These are phyloP conservation scores for Nerophis ophidion DNA, from an alignment of 2,113 vertebrate genomes.

Conservation along the genomic window DNA sequence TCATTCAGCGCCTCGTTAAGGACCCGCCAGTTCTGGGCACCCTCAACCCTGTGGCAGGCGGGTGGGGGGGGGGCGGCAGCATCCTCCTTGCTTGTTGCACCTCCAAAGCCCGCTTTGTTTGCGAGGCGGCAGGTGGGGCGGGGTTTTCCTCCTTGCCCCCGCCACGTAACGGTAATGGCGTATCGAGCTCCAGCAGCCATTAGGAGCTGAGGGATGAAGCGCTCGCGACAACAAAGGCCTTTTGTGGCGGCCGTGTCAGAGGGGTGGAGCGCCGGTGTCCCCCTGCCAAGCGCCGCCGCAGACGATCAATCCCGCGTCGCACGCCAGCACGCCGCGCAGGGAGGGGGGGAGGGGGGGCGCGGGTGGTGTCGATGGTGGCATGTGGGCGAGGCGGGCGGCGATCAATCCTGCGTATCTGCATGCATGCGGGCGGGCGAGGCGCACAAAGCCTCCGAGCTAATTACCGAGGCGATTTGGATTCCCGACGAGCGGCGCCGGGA, in stretches of 20 bases:
- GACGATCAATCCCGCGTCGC: constrained; percentile 49
- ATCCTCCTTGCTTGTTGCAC: constrained; percentile 29
- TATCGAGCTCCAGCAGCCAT: constrained; percentile 62
- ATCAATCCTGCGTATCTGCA: constrained; percentile 59
- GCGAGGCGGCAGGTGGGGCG: constrained; percentile 42
- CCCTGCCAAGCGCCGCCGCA: constrained; percentile 42
- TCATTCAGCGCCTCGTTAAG: constrained; percentile 61
- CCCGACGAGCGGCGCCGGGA: constrained; percentile 51
- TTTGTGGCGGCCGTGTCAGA: constrained; percentile 59
- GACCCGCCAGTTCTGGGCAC: constrained; percentile 39
- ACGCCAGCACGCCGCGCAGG: too few species aligned
- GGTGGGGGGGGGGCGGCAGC: not conserved
- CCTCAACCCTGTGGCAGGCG: constrained; percentile 26
- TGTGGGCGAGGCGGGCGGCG: constrained; percentile 39
- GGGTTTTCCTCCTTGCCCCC: constrained; percentile 19
- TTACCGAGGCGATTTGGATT: constrained; percentile 65
- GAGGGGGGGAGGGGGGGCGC: too few species aligned
- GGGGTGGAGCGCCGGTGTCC: constrained; percentile 48
- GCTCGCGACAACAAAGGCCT: constrained; percentile 49
- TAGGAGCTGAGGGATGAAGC: constrained; percentile 54
- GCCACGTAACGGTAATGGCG: constrained; percentile 48
- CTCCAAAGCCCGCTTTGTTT: not conserved
- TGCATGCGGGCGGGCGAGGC: constrained; percentile 20
- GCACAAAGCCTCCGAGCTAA: constrained; percentile 64
- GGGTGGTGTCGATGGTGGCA: constrained; percentile 14